Percentiles rank a stretch among this genome's conserved stretches.
These are phyloP conservation scores for Adineta ricciae DNA, from an alignment of 2,888 invertebrate species.

Conservation along the genomic window DNA sequence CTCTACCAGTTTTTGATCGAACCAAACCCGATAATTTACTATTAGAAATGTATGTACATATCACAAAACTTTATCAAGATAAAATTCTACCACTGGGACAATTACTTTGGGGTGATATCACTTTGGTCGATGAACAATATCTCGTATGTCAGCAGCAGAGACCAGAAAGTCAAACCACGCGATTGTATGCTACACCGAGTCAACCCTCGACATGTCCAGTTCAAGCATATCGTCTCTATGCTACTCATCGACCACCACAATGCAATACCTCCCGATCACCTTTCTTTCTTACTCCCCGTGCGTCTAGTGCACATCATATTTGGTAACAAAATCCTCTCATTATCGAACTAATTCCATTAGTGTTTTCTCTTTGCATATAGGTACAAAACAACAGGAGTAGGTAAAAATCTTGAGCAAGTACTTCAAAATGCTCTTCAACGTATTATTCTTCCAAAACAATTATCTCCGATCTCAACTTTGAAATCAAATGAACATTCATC, in stretches of 20 bases:
- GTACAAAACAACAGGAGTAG: not conserved
- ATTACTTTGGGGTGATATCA: conserved; percentile 15
- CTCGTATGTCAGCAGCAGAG: not conserved
- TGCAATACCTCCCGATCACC: conserved; percentile 3
- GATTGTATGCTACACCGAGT: not conserved
- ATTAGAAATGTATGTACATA: not conserved
- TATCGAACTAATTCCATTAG: not conserved
- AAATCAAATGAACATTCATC: not conserved
- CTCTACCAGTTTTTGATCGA: not conserved
- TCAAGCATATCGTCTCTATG: conserved; percentile 1
- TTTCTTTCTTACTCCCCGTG: not conserved
- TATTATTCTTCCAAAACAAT: not conserved
- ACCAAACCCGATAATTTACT: not conserved
- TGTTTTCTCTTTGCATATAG: not conserved
- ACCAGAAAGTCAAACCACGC: not conserved
- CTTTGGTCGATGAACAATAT: conserved; percentile 8
- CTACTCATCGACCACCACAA: not conserved
- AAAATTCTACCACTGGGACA: not conserved
- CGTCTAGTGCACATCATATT: not conserved
- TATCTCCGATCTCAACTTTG: not conserved
- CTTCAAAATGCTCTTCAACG: not conserved
- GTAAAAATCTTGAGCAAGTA: not conserved
- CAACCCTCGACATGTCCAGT: not conserved
- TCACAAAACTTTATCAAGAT: not conserved
- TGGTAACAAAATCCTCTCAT: not conserved